A percentile compares a stretch with the other conserved stretches of the same genome.
Evolutionary conservation across 2,113 vertebrate species (phyloP).

Genomic region (Plectropomus leopardus): DNA sequence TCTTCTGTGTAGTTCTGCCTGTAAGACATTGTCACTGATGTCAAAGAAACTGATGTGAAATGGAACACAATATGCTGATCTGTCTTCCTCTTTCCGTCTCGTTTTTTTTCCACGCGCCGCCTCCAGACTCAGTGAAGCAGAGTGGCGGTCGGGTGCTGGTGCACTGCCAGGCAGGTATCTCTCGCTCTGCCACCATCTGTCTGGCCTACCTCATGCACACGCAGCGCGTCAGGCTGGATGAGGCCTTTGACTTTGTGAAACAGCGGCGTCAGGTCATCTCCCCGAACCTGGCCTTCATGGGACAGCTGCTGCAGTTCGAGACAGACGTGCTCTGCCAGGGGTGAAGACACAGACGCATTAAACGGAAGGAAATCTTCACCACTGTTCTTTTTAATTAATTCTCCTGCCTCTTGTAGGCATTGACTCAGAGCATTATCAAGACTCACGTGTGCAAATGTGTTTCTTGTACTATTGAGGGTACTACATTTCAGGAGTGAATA

Average conservation of each 20-base stretch:
- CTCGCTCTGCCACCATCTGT: slow-evolving; percentile 87
- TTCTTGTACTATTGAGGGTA: slow-evolving; percentile 9
- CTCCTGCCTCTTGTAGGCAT: neutral
- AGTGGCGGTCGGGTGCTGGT: slow-evolving; percentile 84
- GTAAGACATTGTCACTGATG: neutral
- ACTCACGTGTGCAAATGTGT: neutral
- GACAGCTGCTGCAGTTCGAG: slow-evolving; percentile 87
- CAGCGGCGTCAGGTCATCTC: slow-evolving; percentile 84
- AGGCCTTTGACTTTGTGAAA: slow-evolving; percentile 88
- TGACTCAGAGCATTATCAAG: slow-evolving; percentile 24
- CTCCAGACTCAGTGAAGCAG: slow-evolving; percentile 84
- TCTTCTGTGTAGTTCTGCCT: neutral
- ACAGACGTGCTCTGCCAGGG: slow-evolving; percentile 84
- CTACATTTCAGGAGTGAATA: neutral
- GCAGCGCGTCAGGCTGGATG: slow-evolving; percentile 81
- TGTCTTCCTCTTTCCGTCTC: slow-evolving; percentile 10
- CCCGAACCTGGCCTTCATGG: slow-evolving; percentile 87
- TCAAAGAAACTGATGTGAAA: slow-evolving; percentile 2
- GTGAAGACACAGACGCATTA: slow-evolving; percentile 12
- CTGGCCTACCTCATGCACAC: slow-evolving; percentile 87
- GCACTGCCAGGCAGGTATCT: slow-evolving; percentile 88
- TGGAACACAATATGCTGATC: slow-evolving; percentile 10
- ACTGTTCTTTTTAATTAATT: neutral
- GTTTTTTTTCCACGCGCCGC: slow-evolving; percentile 18
- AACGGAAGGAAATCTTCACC: neutral